Conservation (phyloP, 2,797 vertebrate species). For the Sebastes diaconus region DNA sequence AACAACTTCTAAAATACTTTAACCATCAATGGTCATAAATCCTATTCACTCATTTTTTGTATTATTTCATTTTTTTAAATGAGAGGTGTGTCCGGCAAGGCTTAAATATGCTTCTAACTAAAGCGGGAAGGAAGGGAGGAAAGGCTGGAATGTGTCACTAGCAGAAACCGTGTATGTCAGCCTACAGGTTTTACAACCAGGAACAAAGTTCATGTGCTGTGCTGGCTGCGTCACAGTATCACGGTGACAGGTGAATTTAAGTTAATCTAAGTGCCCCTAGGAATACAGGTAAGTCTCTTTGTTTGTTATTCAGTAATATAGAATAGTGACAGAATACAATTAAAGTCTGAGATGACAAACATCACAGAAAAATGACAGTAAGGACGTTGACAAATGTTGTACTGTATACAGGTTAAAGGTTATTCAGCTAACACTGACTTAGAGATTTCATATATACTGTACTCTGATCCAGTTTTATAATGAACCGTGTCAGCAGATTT, state of each 20-base stretch:
- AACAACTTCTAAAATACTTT: neutral
- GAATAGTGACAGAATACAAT: neutral
- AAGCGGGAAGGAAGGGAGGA: neutral
- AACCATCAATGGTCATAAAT: neutral
- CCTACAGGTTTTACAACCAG: conserved; percentile 39
- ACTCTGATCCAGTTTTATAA: neutral
- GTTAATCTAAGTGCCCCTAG: neutral
- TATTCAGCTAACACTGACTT: neutral
- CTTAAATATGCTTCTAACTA: neutral
- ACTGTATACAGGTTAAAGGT: neutral
- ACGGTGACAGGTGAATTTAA: neutral
- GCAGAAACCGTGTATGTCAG: neutral
- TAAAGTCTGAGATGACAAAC: neutral
- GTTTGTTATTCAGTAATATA: neutral
- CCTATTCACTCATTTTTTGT: neutral
- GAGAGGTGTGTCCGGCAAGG: neutral
- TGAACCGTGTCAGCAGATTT: neutral
- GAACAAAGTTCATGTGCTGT: conserved; percentile 55
- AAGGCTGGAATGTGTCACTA: conserved; percentile 21
- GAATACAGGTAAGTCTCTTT: conserved; percentile 49
- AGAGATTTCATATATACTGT: neutral
- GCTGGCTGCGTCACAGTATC: neutral
- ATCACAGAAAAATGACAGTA: neutral
- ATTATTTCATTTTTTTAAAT: neutral
- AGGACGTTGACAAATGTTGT: neutral